Evolutionary conservation across 2,113 vertebrate genomes (phyloP), one percentile per base, ranked within the genome.

Genomic region (Sminthopsis crassicaudata): DNA sequence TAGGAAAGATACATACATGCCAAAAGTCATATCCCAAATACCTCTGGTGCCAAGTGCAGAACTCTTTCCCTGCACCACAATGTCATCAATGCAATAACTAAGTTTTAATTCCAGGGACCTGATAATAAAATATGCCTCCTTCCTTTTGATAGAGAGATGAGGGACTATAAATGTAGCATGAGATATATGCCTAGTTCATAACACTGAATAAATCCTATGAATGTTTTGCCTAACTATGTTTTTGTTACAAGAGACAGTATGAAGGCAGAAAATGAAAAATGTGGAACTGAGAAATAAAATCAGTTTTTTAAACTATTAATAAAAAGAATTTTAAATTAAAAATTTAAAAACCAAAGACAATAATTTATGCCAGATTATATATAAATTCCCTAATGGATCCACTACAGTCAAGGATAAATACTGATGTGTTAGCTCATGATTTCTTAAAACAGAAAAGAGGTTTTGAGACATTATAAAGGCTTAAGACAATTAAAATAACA

Each of bases 401-500:
- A 25, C 53, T 14, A 0, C 24, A 55, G 36, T 27, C 89, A 46
- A 60, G 25, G 36, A 92, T 36, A 92, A 22, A 12, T 89, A 91
- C 22, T 93, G 50, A 67, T 25, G 25, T 19, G 0, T 50, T 1
- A 67, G n/a, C 16, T 8, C 52, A 26, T 36, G n/a, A 67, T 53
- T 53, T 51, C 53, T 52, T 27, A 84, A 88, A 94, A 50, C 25
- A 90, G 36, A 93, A 91, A 92, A 24, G 24, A 23, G 19, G 23
- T 91, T 93, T 46, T 57, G 57, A 55, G 92, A 88, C 42, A 54
- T 84, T 42, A 90, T 67, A 60, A 88, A 91, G 27, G 92, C 30
- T 12, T 88, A 53, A 22, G 54, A 48, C 89, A 53, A 93, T 30
- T 3, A 48, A 96, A 55, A 95, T 94, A 94, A 94, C 6, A 5